Evolutionary conservation across 2,888 invertebrate genomes (phyloP), one percentile per base, ranked within the genome.

Genomic region (Leucozona laternaria): DNA sequence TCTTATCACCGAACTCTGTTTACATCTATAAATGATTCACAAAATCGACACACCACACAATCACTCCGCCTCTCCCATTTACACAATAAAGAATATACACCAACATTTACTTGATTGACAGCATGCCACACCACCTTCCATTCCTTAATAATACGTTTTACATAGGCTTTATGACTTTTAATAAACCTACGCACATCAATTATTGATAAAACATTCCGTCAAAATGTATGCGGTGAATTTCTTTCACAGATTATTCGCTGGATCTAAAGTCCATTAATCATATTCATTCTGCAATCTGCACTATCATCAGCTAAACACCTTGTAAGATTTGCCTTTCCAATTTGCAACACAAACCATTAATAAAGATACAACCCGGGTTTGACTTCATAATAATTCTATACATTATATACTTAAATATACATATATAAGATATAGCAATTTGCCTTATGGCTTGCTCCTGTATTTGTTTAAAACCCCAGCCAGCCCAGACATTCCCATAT

Each of bases 231-330:
- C 43, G 28, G 40, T 57, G 71, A 71, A 58, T 57, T 68, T 48
- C 58, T 20, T 68, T 25, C 22, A 60, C 75, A 68, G 57, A 43
- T 50, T 45, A 43, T 50, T 45, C 53, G 20, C 11, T 60, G 31
- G 20, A 53, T 66, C 31, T 50, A 43, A 71, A 40, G 58, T 45
- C 79, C 37, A 83, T 83, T 64, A 73, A 83, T 83, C 82, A 83
- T 60, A 68, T 31, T 68, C 40, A 82, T 53, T 48, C 28, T 43
- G 11, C 37, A 68, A 68, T 68, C 68, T 53, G 72, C 55, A 57
- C 73, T 60, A 79, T 79, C 79, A 76, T 75, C 75, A 45, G 64
- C 20, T 57, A 70, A 84, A 84, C 84, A 84, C 84, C 84, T 83
- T 57, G 64, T 57, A 45, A 25, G 75, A 79, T 48, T 66, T 72